Evolutionary conservation across 1,140 invertebrate species (phyloP), one percentile per base, ranked within the genome.

Genomic region (Listronotus bonariensis): DNA sequence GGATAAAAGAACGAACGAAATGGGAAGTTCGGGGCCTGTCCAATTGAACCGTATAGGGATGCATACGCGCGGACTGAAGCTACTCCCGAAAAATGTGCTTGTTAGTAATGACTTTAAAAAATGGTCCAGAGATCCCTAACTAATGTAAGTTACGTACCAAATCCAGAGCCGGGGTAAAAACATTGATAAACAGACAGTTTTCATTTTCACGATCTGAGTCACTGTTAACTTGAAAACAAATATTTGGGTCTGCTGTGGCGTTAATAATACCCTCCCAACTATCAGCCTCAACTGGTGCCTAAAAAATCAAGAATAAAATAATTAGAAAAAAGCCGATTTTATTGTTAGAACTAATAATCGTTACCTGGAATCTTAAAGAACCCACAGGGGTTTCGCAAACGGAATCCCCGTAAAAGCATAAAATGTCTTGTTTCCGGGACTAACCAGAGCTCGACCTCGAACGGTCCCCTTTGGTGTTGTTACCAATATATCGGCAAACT

Each of bases 381-480:
- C 65, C 65, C 17, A 67, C 2, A 14, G 65, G 65, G 66, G 66
- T 45, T 62, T 63, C 11, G 66, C 66, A 53, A 58, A 68, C 6
- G 66, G 66, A 0, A 68, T 68, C 7, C 60, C 52, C 56, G 60
- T 60, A 20, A 68, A 68, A 9, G 52, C 59, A 41, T 63, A 59
- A 53, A 68, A 68, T 20, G 53, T 51, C 20, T 54, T 51, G 36
- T 56, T 56, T 15, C 31, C 60, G 7, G 53, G 53, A 7, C 31
- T 57, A 11, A 51, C 26, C 31, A 62, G 14, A 15, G 20, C 17
- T 41, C 66, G 38, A 32, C 66, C 66, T 58, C 55, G 34, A 6
- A 68, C 48, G 1, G 34, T 57, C 6, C 66, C 66, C 57, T 63
- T 58, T 10, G 42, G 66, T 8, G 49, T 63, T 11, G 66, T 53